Evolutionary conservation across 2,797 vertebrate genomes (phyloP).

Genomic region (Muscicapa comitata): DNA sequence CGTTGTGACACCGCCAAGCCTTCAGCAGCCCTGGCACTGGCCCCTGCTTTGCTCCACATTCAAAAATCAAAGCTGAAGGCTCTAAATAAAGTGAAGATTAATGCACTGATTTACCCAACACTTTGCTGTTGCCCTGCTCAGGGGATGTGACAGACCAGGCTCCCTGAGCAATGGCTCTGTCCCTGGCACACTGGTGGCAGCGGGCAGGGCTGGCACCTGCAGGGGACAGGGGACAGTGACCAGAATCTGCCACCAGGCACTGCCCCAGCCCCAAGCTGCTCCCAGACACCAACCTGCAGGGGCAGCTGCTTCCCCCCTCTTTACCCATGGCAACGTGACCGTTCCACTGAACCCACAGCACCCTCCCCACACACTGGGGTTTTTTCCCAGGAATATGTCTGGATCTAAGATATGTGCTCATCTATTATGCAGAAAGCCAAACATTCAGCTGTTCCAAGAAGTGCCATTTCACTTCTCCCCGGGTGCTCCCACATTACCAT

Average conservation of each 20-base stretch:
- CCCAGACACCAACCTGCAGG: neutral
- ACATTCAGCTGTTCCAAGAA: neutral
- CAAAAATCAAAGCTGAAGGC: neutral
- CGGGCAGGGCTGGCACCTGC: fast-evolving
- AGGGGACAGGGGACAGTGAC: fast-evolving
- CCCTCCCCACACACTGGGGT: fast-evolving
- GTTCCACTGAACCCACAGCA: neutral
- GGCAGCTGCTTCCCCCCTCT: neutral
- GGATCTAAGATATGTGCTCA: neutral
- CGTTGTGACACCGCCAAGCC: fast-evolving
- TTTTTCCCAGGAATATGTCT: neutral
- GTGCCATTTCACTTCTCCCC: neutral
- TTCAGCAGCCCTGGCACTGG: fast-evolving
- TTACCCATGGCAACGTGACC: fast-evolving
- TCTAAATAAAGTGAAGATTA: neutral
- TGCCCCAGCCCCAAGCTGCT: neutral
- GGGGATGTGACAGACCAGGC: too few species aligned
- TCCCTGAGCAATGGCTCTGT: neutral
- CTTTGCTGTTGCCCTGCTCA: neutral
- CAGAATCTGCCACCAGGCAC: neutral
- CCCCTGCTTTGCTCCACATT: neutral
- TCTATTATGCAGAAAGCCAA: neutral
- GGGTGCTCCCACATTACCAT: neutral
- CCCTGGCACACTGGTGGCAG: fast-evolving
- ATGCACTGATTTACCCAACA: neutral